Percentiles rank a stretch among this genome's conserved stretches.
These are phyloP conservation scores for Hyla sarda DNA, from an alignment of 2,113 vertebrate genomes.

Conservation along the genomic window DNA sequence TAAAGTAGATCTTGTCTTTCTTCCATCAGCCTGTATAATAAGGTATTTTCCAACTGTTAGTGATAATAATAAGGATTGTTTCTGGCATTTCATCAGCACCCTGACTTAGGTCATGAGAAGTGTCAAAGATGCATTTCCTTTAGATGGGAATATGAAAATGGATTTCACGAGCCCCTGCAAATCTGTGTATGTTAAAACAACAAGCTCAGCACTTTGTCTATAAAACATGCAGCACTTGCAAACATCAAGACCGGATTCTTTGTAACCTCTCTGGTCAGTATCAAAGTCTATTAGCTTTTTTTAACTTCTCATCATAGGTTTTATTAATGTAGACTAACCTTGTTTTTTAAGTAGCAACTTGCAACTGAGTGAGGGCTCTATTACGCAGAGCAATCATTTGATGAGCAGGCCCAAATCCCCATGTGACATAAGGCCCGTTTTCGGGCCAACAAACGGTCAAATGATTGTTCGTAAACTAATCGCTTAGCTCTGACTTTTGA, in stretches of 20 bases:
- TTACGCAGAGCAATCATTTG: no score
- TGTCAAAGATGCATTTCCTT: slow-evolving; percentile 86
- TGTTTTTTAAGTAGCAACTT: background rate
- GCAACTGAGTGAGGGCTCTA: background rate
- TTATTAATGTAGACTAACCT: background rate
- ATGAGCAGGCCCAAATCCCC: no score
- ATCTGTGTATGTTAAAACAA: slow-evolving; percentile 69
- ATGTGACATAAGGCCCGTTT: no score
- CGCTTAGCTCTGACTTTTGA: no score
- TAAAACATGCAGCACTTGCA: slow-evolving; percentile 39
- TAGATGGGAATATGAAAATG: slow-evolving; percentile 80
- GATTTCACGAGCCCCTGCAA: slow-evolving; percentile 72
- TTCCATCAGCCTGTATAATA: background rate
- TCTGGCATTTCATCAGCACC: slow-evolving; percentile 77
- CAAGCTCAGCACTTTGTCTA: slow-evolving; percentile 70
- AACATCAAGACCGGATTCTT: slow-evolving; percentile 19
- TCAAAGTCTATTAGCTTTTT: slow-evolving; percentile 11
- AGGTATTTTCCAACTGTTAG: slow-evolving; percentile 58
- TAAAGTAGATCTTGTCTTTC: background rate
- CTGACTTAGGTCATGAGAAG: slow-evolving; percentile 88
- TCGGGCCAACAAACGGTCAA: no score
- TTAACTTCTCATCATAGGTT: background rate
- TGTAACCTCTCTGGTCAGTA: background rate
- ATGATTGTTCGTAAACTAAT: no score
- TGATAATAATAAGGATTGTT: slow-evolving; percentile 73